Conservation (phyloP, 2,888 invertebrate genomes). For the Sesamia inferens region DNA sequence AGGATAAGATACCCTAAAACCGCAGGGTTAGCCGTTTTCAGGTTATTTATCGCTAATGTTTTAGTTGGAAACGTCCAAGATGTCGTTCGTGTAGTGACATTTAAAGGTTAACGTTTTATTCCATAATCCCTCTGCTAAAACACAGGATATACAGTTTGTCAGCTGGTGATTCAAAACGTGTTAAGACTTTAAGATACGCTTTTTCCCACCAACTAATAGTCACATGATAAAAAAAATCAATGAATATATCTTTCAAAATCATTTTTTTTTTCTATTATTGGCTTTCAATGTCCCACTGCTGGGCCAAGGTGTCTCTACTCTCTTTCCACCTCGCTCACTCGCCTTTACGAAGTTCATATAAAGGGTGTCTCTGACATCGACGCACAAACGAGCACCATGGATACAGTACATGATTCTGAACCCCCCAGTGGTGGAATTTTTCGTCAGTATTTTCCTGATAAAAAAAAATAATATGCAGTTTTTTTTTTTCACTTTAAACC, state of each 20-base stretch:
- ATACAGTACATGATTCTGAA: too few relatives aligned
- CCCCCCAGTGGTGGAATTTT: too few relatives aligned
- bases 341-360: too few relatives aligned
- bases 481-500: too few relatives aligned
- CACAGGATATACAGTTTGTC: constrained; percentile 36
- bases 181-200: constrained; percentile 20
- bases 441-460: too few relatives aligned
- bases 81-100: constrained; percentile 48
- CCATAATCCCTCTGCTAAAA: constrained; percentile 46
- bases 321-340: too few relatives aligned
- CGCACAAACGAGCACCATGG: too few relatives aligned
- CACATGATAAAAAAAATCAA: constrained; percentile 1
- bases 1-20: constrained; percentile 64
- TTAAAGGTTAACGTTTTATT: constrained; percentile 50
- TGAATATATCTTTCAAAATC: not conserved
- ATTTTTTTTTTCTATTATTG: too few relatives aligned
- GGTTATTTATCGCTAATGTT: constrained; percentile 71
- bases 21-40: constrained; percentile 57
- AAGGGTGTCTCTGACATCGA: too few relatives aligned
- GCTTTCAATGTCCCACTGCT: too few relatives aligned
- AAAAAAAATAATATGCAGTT: too few relatives aligned
- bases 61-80: constrained; percentile 49
- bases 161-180: constrained; percentile 24
- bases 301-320: too few relatives aligned
- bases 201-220: constrained; percentile 28